These are phyloP conservation scores for Mustela lutreola DNA, from an alignment of 2,113 vertebrate genomes.

Conservation along the genomic window DNA sequence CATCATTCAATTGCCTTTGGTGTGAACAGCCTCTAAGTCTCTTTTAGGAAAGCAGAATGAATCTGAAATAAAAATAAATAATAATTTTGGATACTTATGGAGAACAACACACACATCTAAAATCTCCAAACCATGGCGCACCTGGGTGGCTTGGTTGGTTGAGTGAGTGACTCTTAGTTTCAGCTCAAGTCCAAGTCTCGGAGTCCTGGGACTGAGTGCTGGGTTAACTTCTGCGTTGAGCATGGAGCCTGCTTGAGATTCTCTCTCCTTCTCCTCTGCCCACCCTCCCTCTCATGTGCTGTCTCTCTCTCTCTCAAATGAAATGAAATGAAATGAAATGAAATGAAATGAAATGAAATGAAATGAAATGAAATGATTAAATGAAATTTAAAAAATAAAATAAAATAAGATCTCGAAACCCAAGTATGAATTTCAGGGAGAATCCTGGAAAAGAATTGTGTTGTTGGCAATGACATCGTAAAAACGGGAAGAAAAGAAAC, in stretches of 20 bases:
- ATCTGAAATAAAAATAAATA: constrained; percentile 1
- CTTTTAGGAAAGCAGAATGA: neutral
- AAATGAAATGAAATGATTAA: neutral
- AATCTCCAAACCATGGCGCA: neutral
- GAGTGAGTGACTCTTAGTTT: neutral
- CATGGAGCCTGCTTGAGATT: neutral
- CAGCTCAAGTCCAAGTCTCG: too few relatives aligned
- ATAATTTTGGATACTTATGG: neutral
- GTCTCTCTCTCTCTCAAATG: neutral
- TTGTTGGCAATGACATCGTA: neutral
- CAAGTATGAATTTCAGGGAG: neutral
- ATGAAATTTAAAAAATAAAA: neutral
- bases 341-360: neutral
- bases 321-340: neutral
- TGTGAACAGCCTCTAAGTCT: neutral
- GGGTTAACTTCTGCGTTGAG: too few relatives aligned
- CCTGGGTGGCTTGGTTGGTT: neutral
- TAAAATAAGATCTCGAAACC: neutral
- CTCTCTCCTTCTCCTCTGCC: neutral
- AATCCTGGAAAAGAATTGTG: neutral
- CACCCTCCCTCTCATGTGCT: neutral
- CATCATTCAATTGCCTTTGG: neutral
- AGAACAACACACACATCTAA: neutral
- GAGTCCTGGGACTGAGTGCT: too few relatives aligned
- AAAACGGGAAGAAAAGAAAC: neutral